Percentiles rank a stretch among this genome's conserved stretches.
phyloP scores from a whole-genome alignment of 2,113 vertebrate genomes.

The Cricetomys ansorgei region DNA sequence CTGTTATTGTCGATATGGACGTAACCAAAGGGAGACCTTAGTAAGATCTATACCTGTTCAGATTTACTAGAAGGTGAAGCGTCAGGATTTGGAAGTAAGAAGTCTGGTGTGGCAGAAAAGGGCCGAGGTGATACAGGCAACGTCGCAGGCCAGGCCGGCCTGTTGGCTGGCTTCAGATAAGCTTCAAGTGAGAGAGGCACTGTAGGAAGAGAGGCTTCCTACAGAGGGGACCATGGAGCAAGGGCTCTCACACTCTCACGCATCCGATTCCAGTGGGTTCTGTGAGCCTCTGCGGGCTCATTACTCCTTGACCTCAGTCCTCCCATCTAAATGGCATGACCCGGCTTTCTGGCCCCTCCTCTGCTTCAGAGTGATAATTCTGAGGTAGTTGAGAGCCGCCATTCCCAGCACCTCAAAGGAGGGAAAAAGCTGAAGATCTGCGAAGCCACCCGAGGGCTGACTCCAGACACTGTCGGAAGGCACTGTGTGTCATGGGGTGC shows the following conservation, averaged over 20 bases:
- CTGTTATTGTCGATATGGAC: fast-evolving
- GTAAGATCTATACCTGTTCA: fast-evolving
- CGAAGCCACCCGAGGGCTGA: fast-evolving
- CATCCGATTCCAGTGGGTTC: fast-evolving
- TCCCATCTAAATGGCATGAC: not conserved
- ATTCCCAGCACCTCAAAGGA: fast-evolving
- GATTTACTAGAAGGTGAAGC: not conserved
- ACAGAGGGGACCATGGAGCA: fast-evolving
- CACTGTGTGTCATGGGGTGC: fast-evolving
- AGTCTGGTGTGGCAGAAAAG: fast-evolving
- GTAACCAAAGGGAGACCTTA: fast-evolving
- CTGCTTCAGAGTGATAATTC: fast-evolving
- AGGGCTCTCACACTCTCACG: fast-evolving
- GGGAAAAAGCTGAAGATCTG: fast-evolving
- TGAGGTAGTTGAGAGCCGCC: not conserved
- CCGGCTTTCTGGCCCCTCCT: not conserved
- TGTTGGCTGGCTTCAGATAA: not conserved
- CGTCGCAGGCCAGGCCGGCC: fast-evolving
- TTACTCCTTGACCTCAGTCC: no score
- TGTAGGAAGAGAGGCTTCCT: no score
- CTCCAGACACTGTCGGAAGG: fast-evolving
- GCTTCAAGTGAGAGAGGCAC: no score
- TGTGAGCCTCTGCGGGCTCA: fast-evolving
- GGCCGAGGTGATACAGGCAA: fast-evolving
- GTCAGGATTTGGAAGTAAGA: not conserved